Conservation (phyloP, 2,113 vertebrate genomes). For the Rhombomys opimus region DNA sequence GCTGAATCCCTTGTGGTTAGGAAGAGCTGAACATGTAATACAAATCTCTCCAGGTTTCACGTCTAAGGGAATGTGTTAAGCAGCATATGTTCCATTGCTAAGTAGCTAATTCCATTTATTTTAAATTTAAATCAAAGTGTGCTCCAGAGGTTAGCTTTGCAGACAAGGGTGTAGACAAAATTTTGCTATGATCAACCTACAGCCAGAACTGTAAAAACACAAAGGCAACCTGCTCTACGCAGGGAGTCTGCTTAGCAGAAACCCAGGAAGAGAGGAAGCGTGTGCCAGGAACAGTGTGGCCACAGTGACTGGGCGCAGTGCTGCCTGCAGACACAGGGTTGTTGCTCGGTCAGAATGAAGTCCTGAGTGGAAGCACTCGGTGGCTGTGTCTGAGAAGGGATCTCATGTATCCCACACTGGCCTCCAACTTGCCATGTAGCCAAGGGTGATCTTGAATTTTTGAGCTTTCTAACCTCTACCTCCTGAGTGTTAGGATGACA, state of each 20-base stretch:
- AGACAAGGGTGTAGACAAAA: slow-evolving; percentile 3
- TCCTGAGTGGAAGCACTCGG: neutral
- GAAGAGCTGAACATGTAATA: neutral
- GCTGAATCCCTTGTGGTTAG: neutral
- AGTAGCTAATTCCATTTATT: slow-evolving; percentile 50
- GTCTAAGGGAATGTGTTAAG: slow-evolving; percentile 61
- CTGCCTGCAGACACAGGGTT: neutral
- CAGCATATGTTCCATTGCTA: slow-evolving; percentile 56
- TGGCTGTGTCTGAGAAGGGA: neutral
- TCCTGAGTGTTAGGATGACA: neutral
- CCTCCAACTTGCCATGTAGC: neutral
- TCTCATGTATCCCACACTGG: neutral
- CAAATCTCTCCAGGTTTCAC: slow-evolving; percentile 46
- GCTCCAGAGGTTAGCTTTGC: neutral
- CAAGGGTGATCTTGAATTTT: neutral
- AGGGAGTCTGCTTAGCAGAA: neutral
- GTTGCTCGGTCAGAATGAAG: neutral
- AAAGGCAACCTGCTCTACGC: neutral
- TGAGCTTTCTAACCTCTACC: neutral
- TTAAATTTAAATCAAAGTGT: slow-evolving; percentile 44
- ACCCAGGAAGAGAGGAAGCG: neutral
- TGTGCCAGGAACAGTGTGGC: too few species aligned
- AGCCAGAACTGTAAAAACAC: neutral
- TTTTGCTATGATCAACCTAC: slow-evolving; percentile 14
- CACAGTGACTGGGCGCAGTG: neutral